Conservation (phyloP, 2,888 invertebrate species). For the Tenthredo notha region DNA sequence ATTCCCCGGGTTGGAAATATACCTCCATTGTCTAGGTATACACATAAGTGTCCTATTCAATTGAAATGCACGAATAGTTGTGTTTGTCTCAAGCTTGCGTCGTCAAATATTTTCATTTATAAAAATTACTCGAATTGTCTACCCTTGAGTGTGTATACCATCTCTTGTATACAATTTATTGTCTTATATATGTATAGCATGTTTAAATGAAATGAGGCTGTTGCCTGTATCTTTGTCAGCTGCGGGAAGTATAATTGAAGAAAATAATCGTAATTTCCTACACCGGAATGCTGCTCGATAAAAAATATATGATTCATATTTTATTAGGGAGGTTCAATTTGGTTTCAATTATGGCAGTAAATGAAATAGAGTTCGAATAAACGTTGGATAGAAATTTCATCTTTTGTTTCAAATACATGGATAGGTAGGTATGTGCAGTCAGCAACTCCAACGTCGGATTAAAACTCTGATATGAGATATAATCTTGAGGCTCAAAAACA, state of each 20-base stretch:
- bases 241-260: background rate
- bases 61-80: constrained; percentile 27
- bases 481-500: constrained; percentile 31
- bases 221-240: background rate
- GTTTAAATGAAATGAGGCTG: background rate
- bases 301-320: background rate
- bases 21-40: constrained; percentile 9
- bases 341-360: background rate
- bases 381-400: background rate
- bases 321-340: background rate
- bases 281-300: background rate
- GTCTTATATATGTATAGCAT: background rate
- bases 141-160: constrained; percentile 33
- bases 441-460: background rate
- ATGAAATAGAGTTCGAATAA: background rate
- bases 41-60: constrained; percentile 9
- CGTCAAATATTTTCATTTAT: constrained; percentile 39
- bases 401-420: background rate
- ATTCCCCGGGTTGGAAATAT: background rate
- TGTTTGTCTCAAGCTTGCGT: constrained; percentile 53
- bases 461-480: constrained; percentile 7
- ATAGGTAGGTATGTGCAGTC: background rate
- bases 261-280: background rate
- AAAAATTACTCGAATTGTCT: background rate
- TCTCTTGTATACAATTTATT: constrained; percentile 23